Evolutionary conservation across 2,797 vertebrate species (phyloP).

Genomic region (Falco cherrug): DNA sequence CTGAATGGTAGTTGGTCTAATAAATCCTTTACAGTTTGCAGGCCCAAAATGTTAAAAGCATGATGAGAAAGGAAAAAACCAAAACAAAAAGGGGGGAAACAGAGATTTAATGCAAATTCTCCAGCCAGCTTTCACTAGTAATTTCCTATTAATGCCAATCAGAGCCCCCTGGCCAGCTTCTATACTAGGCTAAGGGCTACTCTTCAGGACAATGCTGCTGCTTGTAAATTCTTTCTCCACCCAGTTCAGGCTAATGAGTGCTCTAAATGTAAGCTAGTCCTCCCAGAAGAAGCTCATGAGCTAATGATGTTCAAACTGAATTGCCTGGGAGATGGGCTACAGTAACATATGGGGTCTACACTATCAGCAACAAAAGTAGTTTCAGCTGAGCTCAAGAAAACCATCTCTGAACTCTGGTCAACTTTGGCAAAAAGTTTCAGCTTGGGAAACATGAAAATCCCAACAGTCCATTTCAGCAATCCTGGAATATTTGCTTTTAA

Average conservation of each 20-base stretch:
- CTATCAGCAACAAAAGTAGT: neutral
- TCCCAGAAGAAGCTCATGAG: neutral
- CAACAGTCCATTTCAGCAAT: neutral
- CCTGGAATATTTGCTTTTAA: neutral
- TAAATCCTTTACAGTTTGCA: neutral
- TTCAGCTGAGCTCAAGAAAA: neutral
- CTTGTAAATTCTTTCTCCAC: neutral
- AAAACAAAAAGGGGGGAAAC: accelerated
- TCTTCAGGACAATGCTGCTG: neutral
- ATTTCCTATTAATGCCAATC: neutral
- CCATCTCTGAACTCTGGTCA: neutral
- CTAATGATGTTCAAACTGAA: neutral
- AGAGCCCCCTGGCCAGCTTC: neutral
- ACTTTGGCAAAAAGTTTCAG: neutral
- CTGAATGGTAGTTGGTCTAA: neutral
- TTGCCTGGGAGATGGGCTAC: accelerated
- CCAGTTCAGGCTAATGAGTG: neutral
- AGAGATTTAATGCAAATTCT: neutral
- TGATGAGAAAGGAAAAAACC: neutral
- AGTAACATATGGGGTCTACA: accelerated
- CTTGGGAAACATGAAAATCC: neutral
- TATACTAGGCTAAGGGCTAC: neutral
- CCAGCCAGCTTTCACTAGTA: neutral
- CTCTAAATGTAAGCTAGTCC: neutral
- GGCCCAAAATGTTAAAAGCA: neutral